A percentile compares a stretch with the other conserved stretches of the same genome.
These are phyloP conservation scores for Marmota monax DNA, from an alignment of 2,113 vertebrate genomes.

Conservation along the genomic window DNA sequence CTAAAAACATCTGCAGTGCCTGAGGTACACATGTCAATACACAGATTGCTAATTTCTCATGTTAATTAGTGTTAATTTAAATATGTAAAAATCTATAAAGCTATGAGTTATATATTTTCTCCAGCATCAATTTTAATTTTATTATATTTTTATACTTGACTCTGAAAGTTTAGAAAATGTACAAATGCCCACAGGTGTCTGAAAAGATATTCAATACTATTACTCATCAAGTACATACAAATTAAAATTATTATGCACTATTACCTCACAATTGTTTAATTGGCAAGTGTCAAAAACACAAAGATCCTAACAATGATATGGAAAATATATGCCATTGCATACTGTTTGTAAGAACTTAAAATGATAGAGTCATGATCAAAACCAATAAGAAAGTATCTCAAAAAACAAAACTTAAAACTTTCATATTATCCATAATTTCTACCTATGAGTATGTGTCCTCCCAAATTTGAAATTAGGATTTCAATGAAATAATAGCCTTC, in stretches of 20 bases:
- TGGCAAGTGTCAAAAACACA: neutral
- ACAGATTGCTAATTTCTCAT: neutral
- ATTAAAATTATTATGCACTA: neutral
- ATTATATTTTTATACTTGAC: neutral
- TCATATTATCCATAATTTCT: neutral
- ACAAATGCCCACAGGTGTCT: neutral
- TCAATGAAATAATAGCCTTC: neutral
- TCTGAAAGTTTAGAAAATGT: neutral
- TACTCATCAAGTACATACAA: neutral
- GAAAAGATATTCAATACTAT: neutral
- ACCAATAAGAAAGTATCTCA: neutral
- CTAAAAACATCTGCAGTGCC: neutral
- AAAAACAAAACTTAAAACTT: neutral
- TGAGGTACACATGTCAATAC: neutral
- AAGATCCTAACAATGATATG: neutral
- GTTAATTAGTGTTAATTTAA: neutral
- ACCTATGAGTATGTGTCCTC: neutral
- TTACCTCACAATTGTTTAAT: neutral
- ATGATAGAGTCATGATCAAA: neutral
- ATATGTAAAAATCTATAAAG: neutral
- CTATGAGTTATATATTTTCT: neutral
- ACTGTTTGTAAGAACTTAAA: neutral
- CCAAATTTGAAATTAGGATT: neutral
- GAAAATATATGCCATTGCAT: neutral
- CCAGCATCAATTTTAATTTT: neutral